Evolutionary conservation across 2,797 vertebrate genomes (phyloP).

Genomic region (Megalops cyprinoides): DNA sequence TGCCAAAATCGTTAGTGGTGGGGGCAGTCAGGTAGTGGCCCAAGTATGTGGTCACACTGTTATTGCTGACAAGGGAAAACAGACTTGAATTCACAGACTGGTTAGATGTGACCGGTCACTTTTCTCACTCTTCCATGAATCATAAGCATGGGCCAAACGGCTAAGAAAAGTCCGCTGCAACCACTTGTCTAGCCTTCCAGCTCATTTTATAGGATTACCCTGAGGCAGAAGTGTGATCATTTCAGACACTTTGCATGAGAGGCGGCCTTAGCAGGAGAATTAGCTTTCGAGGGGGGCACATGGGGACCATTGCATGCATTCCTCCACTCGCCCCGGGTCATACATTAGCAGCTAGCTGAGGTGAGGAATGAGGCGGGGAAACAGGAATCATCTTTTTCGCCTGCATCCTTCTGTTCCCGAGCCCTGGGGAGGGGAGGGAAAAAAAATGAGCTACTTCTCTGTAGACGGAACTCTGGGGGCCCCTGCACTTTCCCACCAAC

Average conservation of each 20-base stretch:
- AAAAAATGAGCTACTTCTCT: slow-evolving; percentile 20
- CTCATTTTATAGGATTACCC: neutral
- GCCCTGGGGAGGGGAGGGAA: slow-evolving; percentile 15
- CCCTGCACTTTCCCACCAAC: slow-evolving; percentile 32
- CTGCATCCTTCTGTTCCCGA: slow-evolving; percentile 40
- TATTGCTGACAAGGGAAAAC: neutral
- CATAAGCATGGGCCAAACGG: neutral
- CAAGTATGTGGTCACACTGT: neutral
- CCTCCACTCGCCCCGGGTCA: neutral
- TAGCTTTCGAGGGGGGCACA: slow-evolving; percentile 18
- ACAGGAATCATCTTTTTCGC: slow-evolving; percentile 52
- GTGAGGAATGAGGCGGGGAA: slow-evolving; percentile 43
- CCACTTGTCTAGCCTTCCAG: neutral
- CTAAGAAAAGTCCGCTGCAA: neutral
- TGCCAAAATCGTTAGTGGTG: neutral
- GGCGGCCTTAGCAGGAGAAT: neutral
- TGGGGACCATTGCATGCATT: slow-evolving; percentile 39
- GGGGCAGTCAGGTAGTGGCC: neutral
- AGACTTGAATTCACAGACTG: neutral
- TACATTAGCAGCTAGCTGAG: slow-evolving; percentile 8
- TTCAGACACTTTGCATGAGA: neutral
- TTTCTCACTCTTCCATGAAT: neutral
- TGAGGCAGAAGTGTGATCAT: neutral
- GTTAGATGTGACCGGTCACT: neutral
- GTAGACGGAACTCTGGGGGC: slow-evolving; percentile 45